Base-by-base conservation (phyloP, 2,113 vertebrate species). In the Elachura formosa region DNA sequence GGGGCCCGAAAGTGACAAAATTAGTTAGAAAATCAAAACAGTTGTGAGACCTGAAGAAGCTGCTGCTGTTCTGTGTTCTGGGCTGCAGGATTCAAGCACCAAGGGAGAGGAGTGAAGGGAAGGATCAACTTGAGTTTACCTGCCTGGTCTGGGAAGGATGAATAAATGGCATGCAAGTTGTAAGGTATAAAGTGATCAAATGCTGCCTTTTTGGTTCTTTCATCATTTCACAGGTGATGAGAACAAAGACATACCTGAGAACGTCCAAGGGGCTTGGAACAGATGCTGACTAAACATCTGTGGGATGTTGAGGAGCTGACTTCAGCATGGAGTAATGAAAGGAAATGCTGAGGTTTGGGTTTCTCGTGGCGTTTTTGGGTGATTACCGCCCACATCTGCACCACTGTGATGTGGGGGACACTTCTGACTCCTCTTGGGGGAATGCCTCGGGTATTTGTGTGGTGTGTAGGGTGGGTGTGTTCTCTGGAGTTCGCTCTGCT, bases 341-440 rank as follows among this genome's bases (percentile, higher is more conserved):
- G 58, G 89, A 89, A 92, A 28, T 9, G 41, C 89, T 91, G 95
- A 85, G 93, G 74, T 79, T 62, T 21, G 77, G 33, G 54, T 75
- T 94, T 61, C 75, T 49, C 7, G 0, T 8, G 74, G 69, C 66
- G 12, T 78, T 22, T 55, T 84, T 90, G 20, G 12, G 14, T 75
- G 87, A 14, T 84, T 58, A 6, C 84, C 76, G 78, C 23, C 51
- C 15, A 4, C 3, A 43, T 67, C 76, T 89, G 80, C 18, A 45
- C 29, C 36, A 0, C 9, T 28, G 72, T 2, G 56, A n/a, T 61
- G 72, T 24, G 66, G 64, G n/a, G 36, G 33, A 33, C 52, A 26
- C 68, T 9, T 77, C 66, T 46, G 7, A 18, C 68, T 51, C 48
- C 31, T 54, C 73, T 45, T 7, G 3, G 14, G 51, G 61, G 52